A percentile compares a stretch with the other conserved stretches of the same genome.
phyloP scores from a whole-genome alignment of 2,888 invertebrate genomes.

The Chloromyia formosa region DNA sequence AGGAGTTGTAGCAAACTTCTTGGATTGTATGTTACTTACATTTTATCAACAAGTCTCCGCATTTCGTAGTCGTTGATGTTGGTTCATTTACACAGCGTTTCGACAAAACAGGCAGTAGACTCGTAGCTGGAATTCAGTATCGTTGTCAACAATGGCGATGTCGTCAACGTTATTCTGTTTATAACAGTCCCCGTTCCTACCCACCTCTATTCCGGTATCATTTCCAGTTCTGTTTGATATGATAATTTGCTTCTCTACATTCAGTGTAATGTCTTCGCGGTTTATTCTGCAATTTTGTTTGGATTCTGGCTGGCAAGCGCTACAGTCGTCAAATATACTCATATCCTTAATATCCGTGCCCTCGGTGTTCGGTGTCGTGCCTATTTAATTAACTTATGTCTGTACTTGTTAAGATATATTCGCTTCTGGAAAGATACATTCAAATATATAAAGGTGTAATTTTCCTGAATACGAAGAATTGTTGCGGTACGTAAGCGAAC shows the following conservation, averaged over 20 bases:
- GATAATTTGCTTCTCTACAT: slow-evolving; percentile 44
- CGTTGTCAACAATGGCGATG: neutral
- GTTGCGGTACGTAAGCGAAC: slow-evolving; percentile 18
- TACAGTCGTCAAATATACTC: neutral
- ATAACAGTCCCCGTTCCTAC: slow-evolving; percentile 19
- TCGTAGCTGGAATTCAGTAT: neutral
- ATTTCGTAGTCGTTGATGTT: neutral
- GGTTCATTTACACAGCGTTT: neutral
- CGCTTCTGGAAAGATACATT: neutral
- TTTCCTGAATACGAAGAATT: slow-evolving; percentile 28
- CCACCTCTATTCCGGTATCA: slow-evolving; percentile 36
- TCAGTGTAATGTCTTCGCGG: slow-evolving; percentile 44
- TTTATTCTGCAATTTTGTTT: slow-evolving; percentile 39
- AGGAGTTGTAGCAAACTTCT: neutral
- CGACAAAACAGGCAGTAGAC: neutral
- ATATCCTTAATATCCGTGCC: neutral
- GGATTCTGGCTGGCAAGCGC: neutral
- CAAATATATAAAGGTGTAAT: slow-evolving; percentile 16
- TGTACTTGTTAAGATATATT: slow-evolving; percentile 30
- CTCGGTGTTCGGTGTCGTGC: slow-evolving; percentile 14
- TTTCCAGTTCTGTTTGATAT: slow-evolving; percentile 42
- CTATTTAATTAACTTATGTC: slow-evolving; percentile 45
- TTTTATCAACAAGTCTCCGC: neutral
- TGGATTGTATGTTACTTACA: neutral
- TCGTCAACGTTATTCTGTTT: neutral